Conservation (phyloP, 2,888 invertebrate genomes). For the Drosophila formosana region DNA sequence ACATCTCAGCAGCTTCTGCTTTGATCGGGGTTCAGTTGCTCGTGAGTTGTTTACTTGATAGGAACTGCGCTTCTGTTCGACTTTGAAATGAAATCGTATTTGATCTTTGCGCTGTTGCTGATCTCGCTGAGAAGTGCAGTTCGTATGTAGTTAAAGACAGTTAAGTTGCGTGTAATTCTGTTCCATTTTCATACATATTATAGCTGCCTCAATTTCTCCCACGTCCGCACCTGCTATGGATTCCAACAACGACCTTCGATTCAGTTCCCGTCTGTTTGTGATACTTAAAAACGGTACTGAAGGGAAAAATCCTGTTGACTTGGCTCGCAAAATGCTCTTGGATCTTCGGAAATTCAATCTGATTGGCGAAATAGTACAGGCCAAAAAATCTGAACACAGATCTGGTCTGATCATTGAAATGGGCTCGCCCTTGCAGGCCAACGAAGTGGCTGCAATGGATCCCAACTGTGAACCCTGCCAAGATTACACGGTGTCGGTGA, state of each 20-base stretch:
- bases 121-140: background rate
- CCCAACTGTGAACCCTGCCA: background rate
- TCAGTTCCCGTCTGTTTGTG: slow-evolving; percentile 34
- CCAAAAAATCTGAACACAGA: background rate
- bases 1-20: background rate
- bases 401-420: slow-evolving; percentile 36
- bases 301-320: slow-evolving; percentile 7
- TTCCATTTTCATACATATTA: background rate
- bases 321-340: slow-evolving; percentile 19
- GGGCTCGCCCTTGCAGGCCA: slow-evolving; percentile 22
- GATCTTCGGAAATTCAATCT: slow-evolving; percentile 28
- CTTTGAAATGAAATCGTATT: slow-evolving; percentile 15
- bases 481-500: background rate
- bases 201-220: background rate
- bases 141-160: slow-evolving; percentile 1
- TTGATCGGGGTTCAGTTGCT: slow-evolving; percentile 12
- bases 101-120: slow-evolving; percentile 15
- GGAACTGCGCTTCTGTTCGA: background rate
- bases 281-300: rapidly evolving
- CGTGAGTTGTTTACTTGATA: background rate
- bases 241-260: background rate
- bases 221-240: background rate
- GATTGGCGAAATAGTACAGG: slow-evolving; percentile 41
- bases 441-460: background rate
- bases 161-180: background rate